A percentile compares a stretch with the other conserved stretches of the same genome.
Evolutionary conservation across 2,797 vertebrate species (phyloP).

Genomic region (Mionectes olivaceus): DNA sequence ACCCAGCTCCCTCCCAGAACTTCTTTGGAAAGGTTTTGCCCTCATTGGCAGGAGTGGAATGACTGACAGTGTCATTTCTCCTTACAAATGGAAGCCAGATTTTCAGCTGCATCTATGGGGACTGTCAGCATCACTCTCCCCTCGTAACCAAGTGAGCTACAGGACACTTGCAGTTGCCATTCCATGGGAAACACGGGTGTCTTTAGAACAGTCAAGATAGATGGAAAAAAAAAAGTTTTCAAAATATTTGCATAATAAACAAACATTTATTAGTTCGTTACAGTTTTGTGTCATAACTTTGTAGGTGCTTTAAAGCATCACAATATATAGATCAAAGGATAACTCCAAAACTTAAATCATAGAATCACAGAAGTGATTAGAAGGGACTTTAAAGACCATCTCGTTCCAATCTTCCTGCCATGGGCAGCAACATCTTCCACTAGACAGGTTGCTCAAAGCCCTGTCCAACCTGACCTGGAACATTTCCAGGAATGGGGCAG

Average conservation of each 20-base stretch:
- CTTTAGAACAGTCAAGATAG: background rate
- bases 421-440: background rate
- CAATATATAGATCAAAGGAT: background rate
- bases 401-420: background rate
- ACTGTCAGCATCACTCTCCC: background rate
- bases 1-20: background rate
- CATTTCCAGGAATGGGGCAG: background rate
- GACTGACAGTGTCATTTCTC: background rate
- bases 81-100: background rate
- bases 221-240: rapidly evolving
- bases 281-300: background rate
- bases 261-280: background rate
- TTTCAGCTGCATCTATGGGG: background rate
- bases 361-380: background rate
- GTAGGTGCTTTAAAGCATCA: background rate
- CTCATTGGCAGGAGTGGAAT: background rate
- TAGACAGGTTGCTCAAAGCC: background rate
- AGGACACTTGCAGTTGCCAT: rapidly evolving
- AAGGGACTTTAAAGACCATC: background rate
- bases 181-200: rapidly evolving
- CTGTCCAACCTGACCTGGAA: background rate
- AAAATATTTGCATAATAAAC: background rate
- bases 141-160: rapidly evolving
- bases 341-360: background rate
- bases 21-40: background rate